phyloP scores from a whole-genome alignment of 1,140 invertebrate species.

The Tribolium madens region DNA sequence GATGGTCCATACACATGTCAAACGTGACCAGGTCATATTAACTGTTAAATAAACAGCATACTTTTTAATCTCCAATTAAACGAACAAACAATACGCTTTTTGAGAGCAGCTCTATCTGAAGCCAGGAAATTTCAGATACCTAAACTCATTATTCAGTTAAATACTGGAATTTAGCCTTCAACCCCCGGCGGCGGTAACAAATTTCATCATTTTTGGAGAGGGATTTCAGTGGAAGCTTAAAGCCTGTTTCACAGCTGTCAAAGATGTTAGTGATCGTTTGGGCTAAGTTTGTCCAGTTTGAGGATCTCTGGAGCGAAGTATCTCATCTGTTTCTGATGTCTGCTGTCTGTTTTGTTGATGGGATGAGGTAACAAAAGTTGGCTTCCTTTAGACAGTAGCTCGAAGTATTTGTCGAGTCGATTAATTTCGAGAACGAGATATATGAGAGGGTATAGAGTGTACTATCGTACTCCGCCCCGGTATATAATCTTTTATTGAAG shows the following conservation, averaged over 20 bases:
- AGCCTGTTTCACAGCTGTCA: neutral
- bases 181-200: conserved; percentile 9
- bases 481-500: conserved; percentile 29
- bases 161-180: conserved; percentile 31
- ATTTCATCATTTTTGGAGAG: conserved; percentile 19
- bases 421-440: conserved; percentile 4
- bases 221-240: neutral
- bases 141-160: conserved; percentile 37
- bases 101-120: conserved; percentile 26
- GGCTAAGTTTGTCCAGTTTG: neutral
- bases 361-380: conserved; percentile 13
- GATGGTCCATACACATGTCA: conserved; percentile 36
- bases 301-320: neutral
- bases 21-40: conserved; percentile 37
- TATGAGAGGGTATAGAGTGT: neutral
- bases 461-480: neutral
- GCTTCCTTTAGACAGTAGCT: conserved; percentile 4
- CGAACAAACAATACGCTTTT: conserved; percentile 38
- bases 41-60: conserved; percentile 36
- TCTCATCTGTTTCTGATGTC: conserved; percentile 4
- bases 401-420: conserved; percentile 1
- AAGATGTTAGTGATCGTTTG: neutral
- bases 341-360: neutral
- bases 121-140: conserved; percentile 32
- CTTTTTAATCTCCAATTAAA: conserved; percentile 39